Conservation (phyloP, 2,888 invertebrate species). For the Parasteatoda lunata region DNA sequence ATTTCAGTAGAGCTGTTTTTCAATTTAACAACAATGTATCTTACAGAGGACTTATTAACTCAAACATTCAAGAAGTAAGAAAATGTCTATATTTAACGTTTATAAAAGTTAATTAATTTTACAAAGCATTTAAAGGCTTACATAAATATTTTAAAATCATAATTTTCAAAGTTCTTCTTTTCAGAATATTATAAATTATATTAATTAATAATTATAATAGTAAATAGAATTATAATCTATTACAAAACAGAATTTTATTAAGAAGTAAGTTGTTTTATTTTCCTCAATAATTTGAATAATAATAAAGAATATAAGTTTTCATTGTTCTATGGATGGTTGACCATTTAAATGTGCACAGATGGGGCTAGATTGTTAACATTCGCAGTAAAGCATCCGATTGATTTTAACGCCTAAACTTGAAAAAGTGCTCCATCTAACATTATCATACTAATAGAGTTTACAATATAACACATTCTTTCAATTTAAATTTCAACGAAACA, state of each 20-base stretch:
- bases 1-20: conserved; percentile 87
- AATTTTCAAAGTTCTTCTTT: neutral
- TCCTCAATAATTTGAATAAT: neutral
- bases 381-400: no score
- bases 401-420: no score
- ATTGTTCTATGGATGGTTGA: no score
- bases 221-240: no score
- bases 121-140: neutral
- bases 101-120: neutral
- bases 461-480: no score
- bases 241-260: neutral
- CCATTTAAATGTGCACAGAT: no score
- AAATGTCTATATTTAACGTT: neutral
- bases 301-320: neutral
- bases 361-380: no score
- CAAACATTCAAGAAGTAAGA: conserved; percentile 95
- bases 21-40: conserved; percentile 98
- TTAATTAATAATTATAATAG: neutral
- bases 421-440: no score
- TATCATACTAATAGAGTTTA: no score
- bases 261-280: neutral
- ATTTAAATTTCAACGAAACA: no score
- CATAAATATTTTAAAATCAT: neutral
- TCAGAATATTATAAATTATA: neutral
- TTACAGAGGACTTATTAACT: conserved; percentile 96